These are phyloP conservation scores for Ictalurus furcatus DNA, from an alignment of 2,113 vertebrate species.

Conservation along the genomic window DNA sequence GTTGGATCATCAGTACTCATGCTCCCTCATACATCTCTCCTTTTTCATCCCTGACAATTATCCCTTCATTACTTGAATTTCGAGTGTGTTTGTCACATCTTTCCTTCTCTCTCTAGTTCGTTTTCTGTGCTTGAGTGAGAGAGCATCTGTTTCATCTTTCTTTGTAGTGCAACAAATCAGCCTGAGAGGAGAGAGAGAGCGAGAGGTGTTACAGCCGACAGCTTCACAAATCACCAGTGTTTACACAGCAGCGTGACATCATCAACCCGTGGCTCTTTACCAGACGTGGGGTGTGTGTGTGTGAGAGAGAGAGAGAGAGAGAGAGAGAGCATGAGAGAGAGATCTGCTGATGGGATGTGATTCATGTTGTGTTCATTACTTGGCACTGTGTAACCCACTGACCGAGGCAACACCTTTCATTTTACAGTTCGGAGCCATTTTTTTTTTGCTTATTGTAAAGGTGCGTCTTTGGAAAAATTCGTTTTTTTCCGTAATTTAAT, in stretches of 20 bases:
- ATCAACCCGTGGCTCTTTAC: slow-evolving; percentile 12
- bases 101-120: not conserved
- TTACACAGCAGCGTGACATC: slow-evolving; percentile 26
- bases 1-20: slow-evolving; percentile 9
- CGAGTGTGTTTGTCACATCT: slow-evolving; percentile 18
- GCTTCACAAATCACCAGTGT: slow-evolving; percentile 38
- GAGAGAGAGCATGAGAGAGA: not conserved
- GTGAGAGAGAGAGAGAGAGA: not conserved
- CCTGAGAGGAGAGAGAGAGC: slow-evolving; percentile 3
- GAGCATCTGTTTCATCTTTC: slow-evolving; percentile 10
- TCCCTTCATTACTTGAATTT: not conserved
- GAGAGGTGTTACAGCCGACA: slow-evolving; percentile 26
- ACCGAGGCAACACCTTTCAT: not conserved
- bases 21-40: not conserved
- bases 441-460: not conserved
- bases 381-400: not conserved
- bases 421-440: not conserved
- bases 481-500: too few relatives aligned
- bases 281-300: not conserved
- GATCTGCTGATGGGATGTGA: not conserved
- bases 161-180: slow-evolving; percentile 22
- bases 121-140: not conserved
- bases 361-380: not conserved
- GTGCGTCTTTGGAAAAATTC: too few relatives aligned
- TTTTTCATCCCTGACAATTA: not conserved